Percentiles rank a stretch among this genome's conserved stretches.
Evolutionary conservation across 1,140 invertebrate species (phyloP).

Genomic region (Lepidurus packardi): DNA sequence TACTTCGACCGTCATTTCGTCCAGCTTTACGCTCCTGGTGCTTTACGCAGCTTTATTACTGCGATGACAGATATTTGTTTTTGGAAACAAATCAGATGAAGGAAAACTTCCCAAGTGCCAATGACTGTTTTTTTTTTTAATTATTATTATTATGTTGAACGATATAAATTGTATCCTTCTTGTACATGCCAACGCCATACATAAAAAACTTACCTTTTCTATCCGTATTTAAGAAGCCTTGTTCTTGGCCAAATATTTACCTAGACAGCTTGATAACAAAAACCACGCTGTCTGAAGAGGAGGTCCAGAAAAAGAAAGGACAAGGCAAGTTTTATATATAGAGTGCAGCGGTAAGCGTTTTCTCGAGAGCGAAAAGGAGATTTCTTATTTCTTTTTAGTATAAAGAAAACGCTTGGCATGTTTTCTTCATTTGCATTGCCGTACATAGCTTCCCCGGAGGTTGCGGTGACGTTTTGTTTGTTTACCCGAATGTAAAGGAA

Average conservation of each 20-base stretch:
- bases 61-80: neutral
- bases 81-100: neutral
- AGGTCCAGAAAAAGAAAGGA: neutral
- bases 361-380: neutral
- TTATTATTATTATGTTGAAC: neutral
- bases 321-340: neutral
- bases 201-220: neutral
- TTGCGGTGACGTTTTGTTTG: neutral
- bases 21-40: neutral
- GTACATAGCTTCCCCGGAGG: neutral
- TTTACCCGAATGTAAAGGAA: neutral
- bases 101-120: constrained; percentile 5
- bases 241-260: neutral
- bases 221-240: neutral
- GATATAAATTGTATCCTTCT: neutral
- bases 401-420: neutral
- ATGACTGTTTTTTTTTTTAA: neutral
- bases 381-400: neutral
- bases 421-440: neutral
- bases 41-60: neutral
- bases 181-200: constrained; percentile 12
- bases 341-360: constrained; percentile 6
- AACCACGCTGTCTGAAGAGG: neutral
- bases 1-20: neutral
- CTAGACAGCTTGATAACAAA: neutral